phyloP scores from a whole-genome alignment of 30 jellyfish, hydroid and myxozoan species.

The Pelagia noctiluca region DNA sequence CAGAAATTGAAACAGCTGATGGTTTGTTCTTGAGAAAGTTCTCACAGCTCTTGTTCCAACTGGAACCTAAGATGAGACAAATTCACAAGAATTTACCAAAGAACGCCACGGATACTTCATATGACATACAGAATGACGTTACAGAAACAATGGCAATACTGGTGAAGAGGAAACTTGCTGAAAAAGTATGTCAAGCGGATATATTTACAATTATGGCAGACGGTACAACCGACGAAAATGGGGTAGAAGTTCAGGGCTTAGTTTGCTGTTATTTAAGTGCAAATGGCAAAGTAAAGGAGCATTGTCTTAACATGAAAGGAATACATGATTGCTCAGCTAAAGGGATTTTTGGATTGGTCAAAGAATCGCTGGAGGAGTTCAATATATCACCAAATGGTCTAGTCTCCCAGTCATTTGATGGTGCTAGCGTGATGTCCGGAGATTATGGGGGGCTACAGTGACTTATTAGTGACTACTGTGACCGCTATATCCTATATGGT shows the following conservation, averaged over 20 bases:
- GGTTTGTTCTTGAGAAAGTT: too few relatives aligned
- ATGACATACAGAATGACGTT: too few relatives aligned
- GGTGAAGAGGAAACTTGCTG: constrained; percentile 15
- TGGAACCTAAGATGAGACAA: constrained; percentile 26
- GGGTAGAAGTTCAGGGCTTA: too few relatives aligned
- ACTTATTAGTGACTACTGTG: too few relatives aligned
- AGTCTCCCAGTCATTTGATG: not conserved
- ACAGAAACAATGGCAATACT: not conserved
- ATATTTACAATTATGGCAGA: constrained; percentile 23
- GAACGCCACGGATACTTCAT: constrained; percentile 23
- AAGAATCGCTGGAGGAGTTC: not conserved
- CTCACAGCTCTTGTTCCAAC: constrained; percentile 29
- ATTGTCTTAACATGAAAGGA: not conserved
- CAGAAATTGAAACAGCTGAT: too few relatives aligned
- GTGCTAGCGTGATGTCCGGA: constrained; percentile 5
- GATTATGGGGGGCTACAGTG: too few relatives aligned
- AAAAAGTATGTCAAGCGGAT: constrained; percentile 14
- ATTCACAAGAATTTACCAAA: constrained; percentile 27
- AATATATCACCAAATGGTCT: not conserved
- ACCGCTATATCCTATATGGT: not conserved
- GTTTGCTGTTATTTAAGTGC: too few relatives aligned
- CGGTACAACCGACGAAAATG: constrained; percentile 22
- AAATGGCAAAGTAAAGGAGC: too few relatives aligned
- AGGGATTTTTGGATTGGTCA: constrained; percentile 4
- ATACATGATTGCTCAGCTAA: constrained; percentile 3